Evolutionary conservation across 2,113 vertebrate species (phyloP).

Genomic region (Petaurus breviceps): DNA sequence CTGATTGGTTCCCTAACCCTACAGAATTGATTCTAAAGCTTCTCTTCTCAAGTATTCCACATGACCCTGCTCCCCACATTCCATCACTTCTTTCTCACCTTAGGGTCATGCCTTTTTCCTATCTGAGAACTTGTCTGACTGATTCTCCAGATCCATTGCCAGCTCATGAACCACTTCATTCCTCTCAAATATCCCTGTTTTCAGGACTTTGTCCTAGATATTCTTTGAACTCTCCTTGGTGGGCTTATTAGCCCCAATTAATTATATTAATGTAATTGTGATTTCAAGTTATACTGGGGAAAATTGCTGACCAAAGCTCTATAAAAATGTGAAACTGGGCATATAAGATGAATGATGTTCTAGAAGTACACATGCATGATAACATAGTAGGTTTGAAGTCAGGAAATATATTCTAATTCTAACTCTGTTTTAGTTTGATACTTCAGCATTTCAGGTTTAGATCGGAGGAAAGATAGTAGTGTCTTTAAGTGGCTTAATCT

Average conservation of each 20-base stretch:
- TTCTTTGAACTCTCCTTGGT: neutral
- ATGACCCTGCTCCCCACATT: neutral
- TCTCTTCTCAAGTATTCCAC: neutral
- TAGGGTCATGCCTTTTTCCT: neutral
- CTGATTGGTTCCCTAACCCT: neutral
- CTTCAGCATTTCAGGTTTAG: neutral
- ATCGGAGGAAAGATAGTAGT: neutral
- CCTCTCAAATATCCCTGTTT: neutral
- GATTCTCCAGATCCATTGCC: neutral
- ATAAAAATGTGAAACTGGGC: neutral
- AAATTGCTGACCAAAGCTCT: neutral
- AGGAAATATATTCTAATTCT: neutral
- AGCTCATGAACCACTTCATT: neutral
- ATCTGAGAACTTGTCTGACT: neutral
- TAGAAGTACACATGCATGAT: too few relatives aligned
- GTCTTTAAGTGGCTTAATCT: neutral
- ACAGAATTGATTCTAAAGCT: neutral
- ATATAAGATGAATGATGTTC: too few relatives aligned
- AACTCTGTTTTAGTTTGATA: neutral
- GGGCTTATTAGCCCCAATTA: neutral
- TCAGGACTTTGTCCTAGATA: neutral
- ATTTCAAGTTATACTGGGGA: neutral
- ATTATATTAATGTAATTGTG: neutral
- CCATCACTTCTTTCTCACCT: neutral
- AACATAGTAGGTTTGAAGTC: too few relatives aligned